phyloP scores from a whole-genome alignment of 2,797 vertebrate genomes.

The Manis javanica region DNA sequence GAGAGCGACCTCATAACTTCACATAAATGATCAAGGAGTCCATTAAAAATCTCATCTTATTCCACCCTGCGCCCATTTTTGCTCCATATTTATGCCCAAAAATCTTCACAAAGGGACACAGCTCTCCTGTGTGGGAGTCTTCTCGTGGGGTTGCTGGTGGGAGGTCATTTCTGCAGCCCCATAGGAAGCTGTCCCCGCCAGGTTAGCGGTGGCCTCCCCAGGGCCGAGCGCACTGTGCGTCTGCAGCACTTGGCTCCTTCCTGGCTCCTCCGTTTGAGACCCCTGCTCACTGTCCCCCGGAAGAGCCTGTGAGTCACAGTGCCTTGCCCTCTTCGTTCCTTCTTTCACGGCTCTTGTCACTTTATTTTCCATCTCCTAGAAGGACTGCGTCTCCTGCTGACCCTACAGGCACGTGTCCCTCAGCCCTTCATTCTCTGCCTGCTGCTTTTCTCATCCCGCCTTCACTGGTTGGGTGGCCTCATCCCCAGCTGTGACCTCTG shows the following conservation, averaged over 20 bases:
- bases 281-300: background rate
- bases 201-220: background rate
- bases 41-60: background rate
- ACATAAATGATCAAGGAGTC: background rate
- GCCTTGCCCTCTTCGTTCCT: background rate
- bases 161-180: background rate
- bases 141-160: background rate
- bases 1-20: background rate
- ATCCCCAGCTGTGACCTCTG: fast-evolving
- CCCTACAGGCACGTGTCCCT: fast-evolving
- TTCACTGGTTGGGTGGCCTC: no score
- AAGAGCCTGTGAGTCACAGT: fast-evolving
- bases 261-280: background rate
- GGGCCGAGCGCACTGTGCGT: background rate
- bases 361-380: background rate
- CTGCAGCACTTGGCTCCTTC: background rate
- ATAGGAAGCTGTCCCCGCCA: background rate
- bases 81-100: background rate
- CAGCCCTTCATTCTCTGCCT: background rate
- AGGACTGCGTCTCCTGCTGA: background rate
- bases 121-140: no score
- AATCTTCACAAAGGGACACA: background rate
- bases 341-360: background rate
- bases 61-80: no score
- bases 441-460: background rate